phyloP scores from a whole-genome alignment of 2,797 vertebrate species.

The Todus mexicanus region DNA sequence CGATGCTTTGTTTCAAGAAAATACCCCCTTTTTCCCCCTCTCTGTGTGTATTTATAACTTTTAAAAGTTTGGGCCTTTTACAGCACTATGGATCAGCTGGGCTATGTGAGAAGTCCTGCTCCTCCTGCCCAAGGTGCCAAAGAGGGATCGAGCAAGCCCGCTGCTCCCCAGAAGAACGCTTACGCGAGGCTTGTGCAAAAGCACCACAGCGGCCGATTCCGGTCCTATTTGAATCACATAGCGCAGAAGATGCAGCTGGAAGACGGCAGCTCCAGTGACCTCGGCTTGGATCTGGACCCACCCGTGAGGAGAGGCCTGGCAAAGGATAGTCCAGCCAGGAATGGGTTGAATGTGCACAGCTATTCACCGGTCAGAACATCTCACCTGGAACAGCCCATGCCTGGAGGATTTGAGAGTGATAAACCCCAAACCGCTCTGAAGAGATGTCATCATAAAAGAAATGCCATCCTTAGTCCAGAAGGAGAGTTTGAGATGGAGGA shows the following conservation, averaged over 20 bases:
- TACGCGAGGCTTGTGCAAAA: constrained; percentile 83
- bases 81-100: constrained; percentile 76
- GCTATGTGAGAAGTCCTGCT: constrained; percentile 54
- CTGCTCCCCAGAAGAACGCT: constrained; percentile 81
- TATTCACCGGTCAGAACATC: constrained; percentile 63
- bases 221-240: constrained; percentile 78
- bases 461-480: constrained; percentile 68
- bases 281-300: constrained; percentile 36
- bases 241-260: constrained; percentile 75
- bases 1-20: not conserved
- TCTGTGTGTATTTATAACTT: constrained; percentile 19
- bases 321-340: constrained; percentile 68
- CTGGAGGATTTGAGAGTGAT: constrained; percentile 69
- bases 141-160: constrained; percentile 54
- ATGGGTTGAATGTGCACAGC: constrained; percentile 66
- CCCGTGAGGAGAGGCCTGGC: constrained; percentile 60
- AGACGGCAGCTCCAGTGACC: constrained; percentile 19
- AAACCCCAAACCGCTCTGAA: not conserved
- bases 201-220: constrained; percentile 83
- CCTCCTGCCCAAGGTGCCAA: constrained; percentile 62
- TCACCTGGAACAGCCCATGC: constrained; percentile 67
- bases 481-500: constrained; percentile 71
- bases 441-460: constrained; percentile 55
- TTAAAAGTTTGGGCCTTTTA: constrained; percentile 13
- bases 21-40: not conserved